Evolutionary conservation across 1,140 invertebrate species (phyloP), one percentile per base, ranked within the genome.

Genomic region (Bombus picipes): DNA sequence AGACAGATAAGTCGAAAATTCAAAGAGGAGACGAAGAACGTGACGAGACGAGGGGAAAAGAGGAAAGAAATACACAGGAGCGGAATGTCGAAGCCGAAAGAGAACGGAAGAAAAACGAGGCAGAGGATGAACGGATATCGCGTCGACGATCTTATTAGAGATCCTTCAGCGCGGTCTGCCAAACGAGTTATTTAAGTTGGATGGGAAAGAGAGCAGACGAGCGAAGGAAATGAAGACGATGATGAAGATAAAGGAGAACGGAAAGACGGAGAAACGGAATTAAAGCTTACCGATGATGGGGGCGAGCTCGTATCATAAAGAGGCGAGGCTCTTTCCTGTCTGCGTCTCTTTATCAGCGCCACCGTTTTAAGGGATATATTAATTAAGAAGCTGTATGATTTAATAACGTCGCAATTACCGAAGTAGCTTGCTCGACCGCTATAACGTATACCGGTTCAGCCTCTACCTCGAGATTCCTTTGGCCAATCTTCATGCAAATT

Each of bases 171-270:
- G 89, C 32, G 91, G 88, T 91, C 90, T 90, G 90, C 91, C 90
- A 90, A 92, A 92, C 91, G 88, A 92, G 90, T 94, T 93, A 93
- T 93, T 94, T 92, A 93, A 93, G 89, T 94, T 92, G 85, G 76
- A 86, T 74, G 86, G 85, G 88, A 83, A 71, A 77, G 85, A 81
- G 82, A 57, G 81, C 57, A 41, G 28, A 32, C 39, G 66, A 66
- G 53, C 25, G 57, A 68, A 62, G 72, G 62, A 74, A 78, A 34
- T 34, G 70, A 74, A 86, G 65, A 83, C 34, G 70, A 83, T 72
- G 39, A 78, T 70, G 73, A 66, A 76, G 53, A 80, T 68, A 74
- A 71, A 86, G 68, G 73, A 57, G 68, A 65, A n/a, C 65, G 43
- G 81, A 73, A 39, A 68, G 65, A 86, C 41, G 25, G 41, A 75